These are phyloP conservation scores for Cercopithecus hamlyni DNA, from an alignment of 2,797 vertebrate species.

Conservation along the genomic window DNA sequence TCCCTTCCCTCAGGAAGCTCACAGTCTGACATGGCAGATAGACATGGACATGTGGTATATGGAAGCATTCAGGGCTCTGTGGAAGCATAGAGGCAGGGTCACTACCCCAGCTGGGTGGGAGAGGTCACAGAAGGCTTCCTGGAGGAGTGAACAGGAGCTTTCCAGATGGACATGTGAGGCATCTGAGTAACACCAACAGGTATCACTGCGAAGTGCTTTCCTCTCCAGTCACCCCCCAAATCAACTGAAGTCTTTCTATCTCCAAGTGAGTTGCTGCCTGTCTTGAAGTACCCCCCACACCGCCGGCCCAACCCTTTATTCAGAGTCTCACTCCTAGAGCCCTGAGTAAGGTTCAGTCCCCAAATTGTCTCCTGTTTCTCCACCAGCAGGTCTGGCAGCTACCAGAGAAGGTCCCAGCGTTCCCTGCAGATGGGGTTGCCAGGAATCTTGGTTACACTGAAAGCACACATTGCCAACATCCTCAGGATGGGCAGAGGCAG, in stretches of 20 bases:
- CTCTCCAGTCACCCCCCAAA: neutral
- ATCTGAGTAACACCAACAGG: neutral
- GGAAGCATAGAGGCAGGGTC: neutral
- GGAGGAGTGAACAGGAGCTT: neutral
- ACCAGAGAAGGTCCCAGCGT: neutral
- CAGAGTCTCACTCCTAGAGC: neutral
- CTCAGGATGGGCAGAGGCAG: neutral
- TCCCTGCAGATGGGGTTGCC: neutral
- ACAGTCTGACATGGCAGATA: neutral
- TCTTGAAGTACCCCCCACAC: neutral
- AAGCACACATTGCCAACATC: neutral
- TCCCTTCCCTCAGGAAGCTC: neutral
- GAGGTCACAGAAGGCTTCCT: neutral
- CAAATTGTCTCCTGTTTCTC: neutral
- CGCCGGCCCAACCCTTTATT: neutral
- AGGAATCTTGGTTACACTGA: neutral
- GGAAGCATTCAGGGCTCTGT: neutral
- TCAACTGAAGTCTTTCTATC: neutral
- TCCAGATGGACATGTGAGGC: neutral
- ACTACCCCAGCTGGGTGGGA: neutral
- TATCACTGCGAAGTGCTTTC: neutral
- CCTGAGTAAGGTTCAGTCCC: neutral
- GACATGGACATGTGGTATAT: neutral
- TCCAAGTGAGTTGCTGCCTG: neutral
- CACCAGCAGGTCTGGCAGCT: neutral